Evolutionary conservation across 2,797 vertebrate species (phyloP), one percentile per base, ranked within the genome.

Genomic region (Sciurus carolinensis): DNA sequence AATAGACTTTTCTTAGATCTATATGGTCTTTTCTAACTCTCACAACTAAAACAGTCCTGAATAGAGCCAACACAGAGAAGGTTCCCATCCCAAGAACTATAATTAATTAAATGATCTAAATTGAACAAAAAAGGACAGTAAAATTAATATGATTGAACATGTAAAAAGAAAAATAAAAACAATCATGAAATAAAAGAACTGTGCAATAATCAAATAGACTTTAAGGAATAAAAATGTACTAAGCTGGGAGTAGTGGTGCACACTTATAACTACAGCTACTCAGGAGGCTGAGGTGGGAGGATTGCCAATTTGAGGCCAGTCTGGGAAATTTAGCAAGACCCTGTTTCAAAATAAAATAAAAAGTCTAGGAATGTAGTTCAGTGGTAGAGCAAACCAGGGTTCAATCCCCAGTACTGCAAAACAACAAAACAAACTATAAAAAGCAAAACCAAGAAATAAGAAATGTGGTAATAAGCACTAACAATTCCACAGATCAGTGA

Each of bases 81-180:
- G 15, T 50, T 82, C 26, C 44, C 30, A 36, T 77, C 85, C 44
- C 20, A 93, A 91, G 76, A 86, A 89, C 62, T 81, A 81, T 81
- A 77, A 90, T 67, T 76, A 93, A 89, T 83, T 33, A 44, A 93
- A 76, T 17, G 44, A 91, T 64, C 57, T 91, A 69, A 95, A 80
- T 8, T 87, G 50, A 89, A 39, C 39, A 95, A 81, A 88, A 39
- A 81, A 90, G 54, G 39, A 82, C 3, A 8, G 1, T 57, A 86
- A 87, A 85, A 79, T 62, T 84, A 93, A 67, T 82, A 89, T 54
- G 22, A 95, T 24, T 22, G 39, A 50, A 47, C n/a, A 94, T 71
- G 85, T 77, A 30, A 86, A 87, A 85, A 72, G 5, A 50, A 72
- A 64, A 82, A 76, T 50, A 91, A 88, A 86, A 94, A 77, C 2